Evolutionary conservation across 1,140 invertebrate species (phyloP).

Genomic region (Zaprionus capensis): DNA sequence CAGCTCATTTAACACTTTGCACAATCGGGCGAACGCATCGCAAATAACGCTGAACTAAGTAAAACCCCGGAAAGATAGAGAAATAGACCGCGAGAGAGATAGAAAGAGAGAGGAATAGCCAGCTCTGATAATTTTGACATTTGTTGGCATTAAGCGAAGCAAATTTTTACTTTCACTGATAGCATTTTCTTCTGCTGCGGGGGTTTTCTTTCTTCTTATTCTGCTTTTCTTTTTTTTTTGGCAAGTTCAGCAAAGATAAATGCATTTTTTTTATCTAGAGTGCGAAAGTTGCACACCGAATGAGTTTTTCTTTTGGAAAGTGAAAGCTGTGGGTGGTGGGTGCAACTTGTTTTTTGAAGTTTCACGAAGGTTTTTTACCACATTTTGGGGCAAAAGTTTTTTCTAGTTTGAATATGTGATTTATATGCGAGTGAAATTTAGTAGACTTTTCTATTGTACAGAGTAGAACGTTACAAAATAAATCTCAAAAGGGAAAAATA

Average conservation of each 20-base stretch:
- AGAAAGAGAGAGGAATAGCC: neutral
- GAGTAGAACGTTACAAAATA: neutral
- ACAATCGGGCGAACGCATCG: constrained; percentile 38
- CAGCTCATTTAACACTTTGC: constrained; percentile 55
- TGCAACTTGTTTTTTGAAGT: neutral
- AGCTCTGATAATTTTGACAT: constrained; percentile 38
- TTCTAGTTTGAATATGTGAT: constrained; percentile 9
- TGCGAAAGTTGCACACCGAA: constrained; percentile 36
- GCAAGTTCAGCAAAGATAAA: constrained; percentile 44
- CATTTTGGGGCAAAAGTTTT: constrained; percentile 1
- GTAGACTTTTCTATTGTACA: neutral
- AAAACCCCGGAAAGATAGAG: neutral
- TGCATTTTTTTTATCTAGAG: constrained; percentile 45
- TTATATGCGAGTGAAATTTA: neutral
- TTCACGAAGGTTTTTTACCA: constrained; percentile 1
- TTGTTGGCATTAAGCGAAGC: constrained; percentile 31
- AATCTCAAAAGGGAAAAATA: neutral
- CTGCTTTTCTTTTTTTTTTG: constrained; percentile 5
- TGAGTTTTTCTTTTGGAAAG: constrained; percentile 8
- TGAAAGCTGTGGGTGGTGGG: neutral
- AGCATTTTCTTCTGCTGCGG: constrained; percentile 8
- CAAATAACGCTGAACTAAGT: constrained; percentile 35
- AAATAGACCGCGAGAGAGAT: neutral
- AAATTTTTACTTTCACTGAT: constrained; percentile 43
- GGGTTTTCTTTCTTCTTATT: neutral